phyloP scores from a whole-genome alignment of 2,113 vertebrate species.

The Ceyx margarethae region DNA sequence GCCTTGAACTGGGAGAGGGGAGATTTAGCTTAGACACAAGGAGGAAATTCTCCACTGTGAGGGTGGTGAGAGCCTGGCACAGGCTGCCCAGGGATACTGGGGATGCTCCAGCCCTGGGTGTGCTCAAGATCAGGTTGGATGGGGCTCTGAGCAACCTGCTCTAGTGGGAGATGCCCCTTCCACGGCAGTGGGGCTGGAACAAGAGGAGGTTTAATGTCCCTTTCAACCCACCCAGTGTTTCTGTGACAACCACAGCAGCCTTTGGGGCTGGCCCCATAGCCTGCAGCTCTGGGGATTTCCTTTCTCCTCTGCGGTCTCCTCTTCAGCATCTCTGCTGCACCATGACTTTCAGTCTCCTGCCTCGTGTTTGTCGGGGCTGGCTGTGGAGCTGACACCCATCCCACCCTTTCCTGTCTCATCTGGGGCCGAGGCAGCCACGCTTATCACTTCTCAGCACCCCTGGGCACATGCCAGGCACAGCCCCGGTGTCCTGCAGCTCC shows the following conservation, averaged over 20 bases:
- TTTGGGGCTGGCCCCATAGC: background rate
- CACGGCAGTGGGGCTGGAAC: background rate
- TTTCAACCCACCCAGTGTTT: background rate
- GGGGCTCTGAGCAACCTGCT: background rate
- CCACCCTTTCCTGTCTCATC: slow-evolving; percentile 51
- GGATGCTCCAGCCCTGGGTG: background rate
- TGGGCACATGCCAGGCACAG: background rate
- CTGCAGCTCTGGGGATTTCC: background rate
- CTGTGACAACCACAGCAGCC: background rate
- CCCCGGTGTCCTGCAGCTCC: background rate
- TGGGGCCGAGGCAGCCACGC: background rate
- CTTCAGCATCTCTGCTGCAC: background rate
- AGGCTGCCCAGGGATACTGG: too few species aligned
- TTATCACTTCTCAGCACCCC: background rate
- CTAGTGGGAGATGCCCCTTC: background rate
- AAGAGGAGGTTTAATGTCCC: background rate
- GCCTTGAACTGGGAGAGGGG: background rate
- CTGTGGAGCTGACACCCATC: background rate
- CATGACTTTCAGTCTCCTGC: background rate
- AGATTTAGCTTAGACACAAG: background rate
- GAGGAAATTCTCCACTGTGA: background rate
- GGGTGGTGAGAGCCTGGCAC: background rate
- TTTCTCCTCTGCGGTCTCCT: background rate
- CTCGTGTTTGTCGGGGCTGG: background rate
- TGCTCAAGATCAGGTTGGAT: too few species aligned